Evolutionary conservation across 2,797 vertebrate species (phyloP).

Genomic region (Pangasius djambal): DNA sequence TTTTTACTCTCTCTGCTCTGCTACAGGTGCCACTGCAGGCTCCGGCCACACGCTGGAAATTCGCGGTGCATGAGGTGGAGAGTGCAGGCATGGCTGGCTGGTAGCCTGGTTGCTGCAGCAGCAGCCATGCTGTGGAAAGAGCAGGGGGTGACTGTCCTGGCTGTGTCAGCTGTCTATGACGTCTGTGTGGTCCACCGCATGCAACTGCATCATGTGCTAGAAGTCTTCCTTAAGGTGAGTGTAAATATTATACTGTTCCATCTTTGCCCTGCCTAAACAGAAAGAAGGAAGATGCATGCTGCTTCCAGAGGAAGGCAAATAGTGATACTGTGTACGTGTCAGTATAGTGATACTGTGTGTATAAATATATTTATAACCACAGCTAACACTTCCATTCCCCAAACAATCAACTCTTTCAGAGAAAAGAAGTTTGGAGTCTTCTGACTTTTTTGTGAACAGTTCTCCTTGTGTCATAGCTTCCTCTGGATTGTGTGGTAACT

Average conservation of each 20-base stretch:
- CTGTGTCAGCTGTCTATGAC: constrained; percentile 90
- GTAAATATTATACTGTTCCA: constrained; percentile 16
- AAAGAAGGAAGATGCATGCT: neutral
- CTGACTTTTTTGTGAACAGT: neutral
- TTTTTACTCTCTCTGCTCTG: constrained; percentile 93
- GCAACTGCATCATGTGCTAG: constrained; percentile 84
- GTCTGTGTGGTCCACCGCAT: constrained; percentile 90
- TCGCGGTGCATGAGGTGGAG: constrained; percentile 17
- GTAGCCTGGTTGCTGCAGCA: constrained; percentile 85
- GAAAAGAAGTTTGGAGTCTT: neutral
- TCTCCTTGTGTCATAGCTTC: neutral
- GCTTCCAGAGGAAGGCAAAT: neutral
- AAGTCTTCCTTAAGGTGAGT: constrained; percentile 87
- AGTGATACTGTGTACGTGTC: neutral
- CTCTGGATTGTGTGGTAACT: neutral
- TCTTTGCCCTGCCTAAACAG: neutral
- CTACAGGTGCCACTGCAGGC: constrained; percentile 87
- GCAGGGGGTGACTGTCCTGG: constrained; percentile 95
- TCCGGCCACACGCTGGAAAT: constrained; percentile 50
- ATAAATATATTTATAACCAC: neutral
- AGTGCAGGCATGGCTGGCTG: constrained; percentile 83
- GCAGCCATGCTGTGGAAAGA: constrained; percentile 99
- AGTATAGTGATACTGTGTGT: no score
- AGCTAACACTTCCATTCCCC: neutral
- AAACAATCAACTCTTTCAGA: neutral